Percentiles rank a stretch among this genome's conserved stretches.
phyloP scores from a whole-genome alignment of 2,113 vertebrate species.

The Laticauda laticaudata region DNA sequence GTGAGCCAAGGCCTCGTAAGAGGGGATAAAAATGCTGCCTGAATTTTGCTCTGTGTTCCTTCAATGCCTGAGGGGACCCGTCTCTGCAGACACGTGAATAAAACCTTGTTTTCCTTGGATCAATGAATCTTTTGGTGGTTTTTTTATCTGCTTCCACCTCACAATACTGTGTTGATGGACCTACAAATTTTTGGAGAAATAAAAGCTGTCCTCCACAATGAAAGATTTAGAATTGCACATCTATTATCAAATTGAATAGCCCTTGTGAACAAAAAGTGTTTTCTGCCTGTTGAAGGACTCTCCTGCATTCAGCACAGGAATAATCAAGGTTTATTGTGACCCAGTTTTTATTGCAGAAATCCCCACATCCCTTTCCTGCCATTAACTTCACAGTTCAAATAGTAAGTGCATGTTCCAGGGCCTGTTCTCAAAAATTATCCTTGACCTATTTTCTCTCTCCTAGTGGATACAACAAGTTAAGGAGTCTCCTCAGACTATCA shows the following conservation, averaged over 20 bases:
- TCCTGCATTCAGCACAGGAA: not conserved
- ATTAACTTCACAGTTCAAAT: not conserved
- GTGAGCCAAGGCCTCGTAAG: too few relatives aligned
- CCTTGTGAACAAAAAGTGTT: not conserved
- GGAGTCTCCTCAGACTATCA: not conserved
- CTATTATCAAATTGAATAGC: not conserved
- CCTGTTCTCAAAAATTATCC: conserved; percentile 12
- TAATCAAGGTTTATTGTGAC: not conserved
- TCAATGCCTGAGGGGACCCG: too few relatives aligned
- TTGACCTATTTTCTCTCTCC: not conserved
- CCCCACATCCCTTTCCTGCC: not conserved
- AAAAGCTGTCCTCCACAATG: not conserved
- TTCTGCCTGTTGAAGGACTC: not conserved
- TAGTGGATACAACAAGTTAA: not conserved
- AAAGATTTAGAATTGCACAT: not conserved
- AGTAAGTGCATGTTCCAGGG: not conserved
- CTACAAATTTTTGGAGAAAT: not conserved
- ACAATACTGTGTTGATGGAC: not conserved
- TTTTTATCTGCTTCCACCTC: too few relatives aligned
- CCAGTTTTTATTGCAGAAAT: not conserved
- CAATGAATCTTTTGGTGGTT: too few relatives aligned
- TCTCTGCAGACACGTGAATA: too few relatives aligned
- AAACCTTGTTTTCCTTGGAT: too few relatives aligned
- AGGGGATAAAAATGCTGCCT: too few relatives aligned
- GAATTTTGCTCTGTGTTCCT: too few relatives aligned